phyloP scores from a whole-genome alignment of 2,888 invertebrate genomes.

The Macaria liturata region DNA sequence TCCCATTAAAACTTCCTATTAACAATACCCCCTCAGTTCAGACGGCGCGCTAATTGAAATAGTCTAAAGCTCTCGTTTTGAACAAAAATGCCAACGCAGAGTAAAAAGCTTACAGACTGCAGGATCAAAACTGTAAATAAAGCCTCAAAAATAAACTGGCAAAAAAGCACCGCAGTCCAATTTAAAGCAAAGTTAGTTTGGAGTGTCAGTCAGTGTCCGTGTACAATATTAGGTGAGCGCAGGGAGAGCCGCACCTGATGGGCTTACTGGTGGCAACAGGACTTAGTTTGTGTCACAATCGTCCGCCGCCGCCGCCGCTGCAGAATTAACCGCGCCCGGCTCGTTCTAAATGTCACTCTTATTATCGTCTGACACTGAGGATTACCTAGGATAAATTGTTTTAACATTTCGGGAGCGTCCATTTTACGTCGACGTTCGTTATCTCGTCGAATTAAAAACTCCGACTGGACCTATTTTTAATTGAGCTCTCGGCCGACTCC shows the following conservation, averaged over 20 bases:
- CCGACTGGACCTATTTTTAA: slow-evolving; percentile 48
- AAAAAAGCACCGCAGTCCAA: slow-evolving; percentile 32
- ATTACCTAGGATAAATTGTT: slow-evolving; percentile 82
- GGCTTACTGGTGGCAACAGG: slow-evolving; percentile 73
- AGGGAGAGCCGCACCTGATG: slow-evolving; percentile 66
- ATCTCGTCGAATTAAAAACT: slow-evolving; percentile 69
- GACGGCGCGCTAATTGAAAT: slow-evolving; percentile 11
- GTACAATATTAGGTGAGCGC: slow-evolving; percentile 58
- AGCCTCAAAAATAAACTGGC: slow-evolving; percentile 30
- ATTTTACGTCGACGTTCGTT: slow-evolving; percentile 70
- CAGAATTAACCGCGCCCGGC: slow-evolving; percentile 75
- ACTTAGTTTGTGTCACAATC: slow-evolving; percentile 79
- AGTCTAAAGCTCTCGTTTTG: slow-evolving; percentile 7
- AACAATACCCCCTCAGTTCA: slow-evolving; percentile 9
- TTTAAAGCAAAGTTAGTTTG: slow-evolving; percentile 42
- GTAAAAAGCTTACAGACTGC: slow-evolving; percentile 22
- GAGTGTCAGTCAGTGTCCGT: slow-evolving; percentile 42
- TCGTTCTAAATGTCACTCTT: slow-evolving; percentile 81
- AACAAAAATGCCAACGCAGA: slow-evolving; percentile 15
- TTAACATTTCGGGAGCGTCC: slow-evolving; percentile 71
- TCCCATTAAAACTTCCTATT: slow-evolving; percentile 14
- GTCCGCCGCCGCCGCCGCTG: slow-evolving; percentile 66
- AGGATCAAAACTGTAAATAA: slow-evolving; percentile 26
- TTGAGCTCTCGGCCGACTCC: slow-evolving; percentile 47
- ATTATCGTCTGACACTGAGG: slow-evolving; percentile 80